Conservation (phyloP, 2,797 vertebrate genomes). For the Petrocephalus schoutedeni region DNA sequence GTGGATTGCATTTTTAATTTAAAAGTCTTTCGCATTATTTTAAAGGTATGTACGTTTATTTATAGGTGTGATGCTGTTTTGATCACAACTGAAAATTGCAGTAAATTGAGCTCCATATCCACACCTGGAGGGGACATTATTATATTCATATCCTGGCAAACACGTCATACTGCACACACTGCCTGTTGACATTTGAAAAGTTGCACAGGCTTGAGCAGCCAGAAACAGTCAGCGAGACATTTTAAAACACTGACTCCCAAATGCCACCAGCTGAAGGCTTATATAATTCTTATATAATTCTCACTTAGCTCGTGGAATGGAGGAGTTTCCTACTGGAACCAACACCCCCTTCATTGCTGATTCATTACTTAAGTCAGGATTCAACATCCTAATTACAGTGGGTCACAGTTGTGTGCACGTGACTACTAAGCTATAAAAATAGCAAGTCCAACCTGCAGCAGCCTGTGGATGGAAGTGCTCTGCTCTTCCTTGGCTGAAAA, state of each 20-base stretch:
- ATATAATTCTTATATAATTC: slow-evolving; percentile 14
- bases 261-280: slow-evolving; percentile 8
- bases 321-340: neutral
- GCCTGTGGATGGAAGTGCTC: neutral
- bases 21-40: neutral
- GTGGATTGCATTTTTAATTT: neutral
- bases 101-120: neutral
- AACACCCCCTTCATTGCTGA: neutral
- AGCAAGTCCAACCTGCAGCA: neutral
- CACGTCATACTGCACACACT: neutral
- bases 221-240: neutral
- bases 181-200: slow-evolving; percentile 4
- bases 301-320: neutral
- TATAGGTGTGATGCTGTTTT: neutral
- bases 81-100: neutral
- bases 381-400: neutral
- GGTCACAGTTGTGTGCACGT: neutral
- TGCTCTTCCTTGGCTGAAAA: neutral
- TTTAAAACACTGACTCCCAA: neutral
- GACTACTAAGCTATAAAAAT: neutral
- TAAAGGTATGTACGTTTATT: neutral
- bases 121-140: neutral
- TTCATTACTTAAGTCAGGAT: neutral
- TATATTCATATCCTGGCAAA: neutral
- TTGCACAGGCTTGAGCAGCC: neutral